Evolutionary conservation across 2,797 vertebrate genomes (phyloP), one percentile per base, ranked within the genome.

Genomic region (Anguilla megastoma): DNA sequence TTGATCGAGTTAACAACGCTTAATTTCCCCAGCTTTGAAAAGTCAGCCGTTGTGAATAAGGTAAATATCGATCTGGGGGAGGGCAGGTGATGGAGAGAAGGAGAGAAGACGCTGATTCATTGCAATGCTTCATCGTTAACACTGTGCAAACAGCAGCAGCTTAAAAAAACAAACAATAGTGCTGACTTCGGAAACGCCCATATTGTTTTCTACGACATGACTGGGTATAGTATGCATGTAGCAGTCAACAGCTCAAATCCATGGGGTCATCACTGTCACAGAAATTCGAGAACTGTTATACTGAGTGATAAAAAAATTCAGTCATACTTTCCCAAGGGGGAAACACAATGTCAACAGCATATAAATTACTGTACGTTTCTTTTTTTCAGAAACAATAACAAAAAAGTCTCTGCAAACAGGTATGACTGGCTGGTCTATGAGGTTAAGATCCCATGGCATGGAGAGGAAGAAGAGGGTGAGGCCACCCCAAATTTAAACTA

Each of bases 21-120:
- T 88, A 54, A 88, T 71, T 76, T 58, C 52, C 60, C 24, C 41
- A 36, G 85, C 45, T 71, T 9, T 50, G 84, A 85, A 85, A 85
- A 85, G 84, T 63, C 56, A 85, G 52, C 30, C 58, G 18, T 36
- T 21, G 54, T 9, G 84, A 85, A 60, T 85, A 63, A 36, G 54
- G 52, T 54, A 85, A 85, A 60, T 85, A 85, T 60, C 30, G 54
- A 85, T 85, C 16, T 1, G 48, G n/a, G 30, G 41, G 36, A 21
- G 30, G 48, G 14, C 18, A 18, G 41, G 24, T 1, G 36, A 45
- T 12, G 54, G 6, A 36, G 66, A 4, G 0, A 58, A 9, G 8
- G 41, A 76, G 21, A 27, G 50, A 88, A 76, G 27, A 52, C 18
- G 45, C 80, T 36, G 80, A 84, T 88, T 88, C 87, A 76, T 88